Percentiles rank a stretch among this genome's conserved stretches.
Conservation (phyloP, 2,888 invertebrate species). For the Aromia moschata region DNA sequence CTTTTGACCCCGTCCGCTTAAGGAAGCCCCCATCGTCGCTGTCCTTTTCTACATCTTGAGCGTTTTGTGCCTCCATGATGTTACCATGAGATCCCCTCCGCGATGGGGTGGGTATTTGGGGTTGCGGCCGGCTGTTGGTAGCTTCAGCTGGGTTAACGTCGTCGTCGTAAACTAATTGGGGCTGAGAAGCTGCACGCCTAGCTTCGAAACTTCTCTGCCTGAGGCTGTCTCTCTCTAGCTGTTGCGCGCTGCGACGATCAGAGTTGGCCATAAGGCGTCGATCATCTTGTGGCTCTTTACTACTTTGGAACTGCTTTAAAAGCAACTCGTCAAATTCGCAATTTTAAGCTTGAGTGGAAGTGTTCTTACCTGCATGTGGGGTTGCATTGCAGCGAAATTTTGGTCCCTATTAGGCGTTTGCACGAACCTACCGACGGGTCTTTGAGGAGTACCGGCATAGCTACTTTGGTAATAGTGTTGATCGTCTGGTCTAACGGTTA, state of each 20-base stretch:
- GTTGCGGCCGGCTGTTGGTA: conserved; percentile 49
- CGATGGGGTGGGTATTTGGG: conserved; percentile 57
- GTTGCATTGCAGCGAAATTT: conserved; percentile 50
- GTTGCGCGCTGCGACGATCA: conserved; percentile 71
- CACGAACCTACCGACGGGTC: conserved; percentile 41
- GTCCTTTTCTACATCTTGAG: conserved; percentile 50
- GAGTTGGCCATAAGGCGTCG: conserved; percentile 44
- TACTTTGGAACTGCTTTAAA: conserved; percentile 24
- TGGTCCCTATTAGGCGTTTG: conserved; percentile 44
- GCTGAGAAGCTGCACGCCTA: conserved; percentile 73
- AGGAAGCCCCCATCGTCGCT: conserved; percentile 69
- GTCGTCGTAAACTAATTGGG: conserved; percentile 70
- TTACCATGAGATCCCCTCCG: conserved; percentile 71
- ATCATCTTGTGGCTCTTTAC: conserved; percentile 27
- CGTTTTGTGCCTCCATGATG: conserved; percentile 63
- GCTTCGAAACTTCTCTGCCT: conserved; percentile 69
- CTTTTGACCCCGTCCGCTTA: conserved; percentile 61
- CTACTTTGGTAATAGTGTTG: conserved; percentile 56
- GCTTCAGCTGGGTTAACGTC: conserved; percentile 52
- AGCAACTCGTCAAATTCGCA: not conserved
- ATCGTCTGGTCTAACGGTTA: conserved; percentile 62
- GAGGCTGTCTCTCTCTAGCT: conserved; percentile 69
- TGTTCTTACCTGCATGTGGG: conserved; percentile 33
- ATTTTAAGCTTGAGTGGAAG: too few relatives aligned
- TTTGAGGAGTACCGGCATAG: conserved; percentile 50